Base-by-base conservation (phyloP, 1,140 invertebrate species). In the Chironomus striatipennis region DNA sequence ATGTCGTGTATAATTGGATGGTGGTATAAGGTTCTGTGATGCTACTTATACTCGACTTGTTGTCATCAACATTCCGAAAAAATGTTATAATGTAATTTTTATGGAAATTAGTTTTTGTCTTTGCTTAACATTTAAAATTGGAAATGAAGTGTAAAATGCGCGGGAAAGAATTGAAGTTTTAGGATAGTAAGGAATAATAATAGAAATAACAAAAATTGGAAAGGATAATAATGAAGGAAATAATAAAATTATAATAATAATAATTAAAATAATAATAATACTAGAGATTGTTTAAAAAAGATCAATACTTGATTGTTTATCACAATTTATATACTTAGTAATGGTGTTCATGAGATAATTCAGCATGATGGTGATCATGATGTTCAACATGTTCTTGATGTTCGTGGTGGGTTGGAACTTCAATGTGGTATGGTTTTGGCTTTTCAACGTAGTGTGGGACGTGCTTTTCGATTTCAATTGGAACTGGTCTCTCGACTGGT, bases 391-490 rank as follows among this genome's bases (percentile, higher is more conserved):
- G 74, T 73, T 84, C 81, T 77, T 79, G 77, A 78, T 84, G 77
- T 77, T 83, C 77, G 75, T 83, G 80, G 42, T 83, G 83, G 76
- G 81, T 42, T 17, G 73, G 42, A 43, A 74, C 43, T 43, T 42
- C 24, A 9, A 73, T 12, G 12, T 20, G 43, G 57, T 65, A 34
- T 7, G 42, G 6, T 20, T 24, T 24, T 42, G 34, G 18, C 20
- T 17, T 18, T 70, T 70, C 65, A 70, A 86, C 80, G 2, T 82
- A 84, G 12, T 80, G 80, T 0, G 84, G 84, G 0, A 83, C 79
- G 7, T 83, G 84, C 74, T 85, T 85, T n/a, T 84, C 83, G 7
- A 88, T 85, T 3, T 83, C 76, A 2, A 83, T 80, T 9, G 85
- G 84, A 42, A 84, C 81, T 47, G 79, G 83, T 75, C 83, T 83